phyloP scores from a whole-genome alignment of 2,888 invertebrate species.

The Agrilus cyanescens region DNA sequence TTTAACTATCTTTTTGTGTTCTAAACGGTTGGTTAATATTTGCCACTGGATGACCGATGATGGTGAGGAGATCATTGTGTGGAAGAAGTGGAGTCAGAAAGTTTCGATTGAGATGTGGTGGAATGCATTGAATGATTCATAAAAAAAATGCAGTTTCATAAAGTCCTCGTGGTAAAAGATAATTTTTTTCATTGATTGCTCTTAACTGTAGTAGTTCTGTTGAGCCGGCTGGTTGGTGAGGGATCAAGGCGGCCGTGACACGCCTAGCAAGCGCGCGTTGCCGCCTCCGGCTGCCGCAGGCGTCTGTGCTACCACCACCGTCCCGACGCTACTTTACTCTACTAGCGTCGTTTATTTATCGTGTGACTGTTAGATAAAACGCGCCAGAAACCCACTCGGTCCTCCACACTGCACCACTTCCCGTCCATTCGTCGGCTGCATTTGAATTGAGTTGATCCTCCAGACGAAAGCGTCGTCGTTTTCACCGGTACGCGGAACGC shows the following conservation, averaged over 20 bases:
- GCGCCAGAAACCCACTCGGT: conserved; percentile 28
- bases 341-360: conserved; percentile 38
- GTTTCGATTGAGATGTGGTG: too few relatives aligned
- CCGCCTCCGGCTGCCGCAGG: conserved; percentile 30
- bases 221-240: conserved; percentile 27
- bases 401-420: conserved; percentile 19
- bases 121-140: too few relatives aligned
- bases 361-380: conserved; percentile 34
- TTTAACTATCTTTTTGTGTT: too few relatives aligned
- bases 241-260: conserved; percentile 34
- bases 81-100: too few relatives aligned
- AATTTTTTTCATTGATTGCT: conserved; percentile 35
- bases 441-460: neutral
- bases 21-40: too few relatives aligned
- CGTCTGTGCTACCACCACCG: conserved; percentile 23
- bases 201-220: too few relatives aligned
- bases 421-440: conserved; percentile 8
- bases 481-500: too few relatives aligned
- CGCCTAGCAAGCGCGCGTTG: conserved; percentile 36
- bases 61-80: too few relatives aligned
- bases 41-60: too few relatives aligned
- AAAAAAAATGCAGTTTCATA: too few relatives aligned
- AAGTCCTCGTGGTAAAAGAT: too few relatives aligned
- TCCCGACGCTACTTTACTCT: conserved; percentile 9
- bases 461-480: too few relatives aligned